Evolutionary conservation across 2,113 vertebrate genomes (phyloP).

Genomic region (Aspidoscelis tigris): DNA sequence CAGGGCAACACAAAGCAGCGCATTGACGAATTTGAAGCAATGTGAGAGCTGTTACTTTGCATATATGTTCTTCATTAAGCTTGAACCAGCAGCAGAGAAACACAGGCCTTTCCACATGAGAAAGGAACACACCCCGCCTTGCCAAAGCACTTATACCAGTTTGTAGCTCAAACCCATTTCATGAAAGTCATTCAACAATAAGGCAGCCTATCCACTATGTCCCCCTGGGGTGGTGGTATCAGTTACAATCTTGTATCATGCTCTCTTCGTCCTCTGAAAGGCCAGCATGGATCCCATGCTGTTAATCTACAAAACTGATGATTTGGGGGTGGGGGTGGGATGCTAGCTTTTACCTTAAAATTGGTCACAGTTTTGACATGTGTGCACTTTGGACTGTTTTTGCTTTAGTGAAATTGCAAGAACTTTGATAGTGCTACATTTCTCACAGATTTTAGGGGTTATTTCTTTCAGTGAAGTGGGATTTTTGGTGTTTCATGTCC

Average conservation of each 20-base stretch:
- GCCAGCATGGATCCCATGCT: conserved; percentile 63
- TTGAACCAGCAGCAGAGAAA: conserved; percentile 85
- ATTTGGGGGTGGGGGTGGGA: conserved; percentile 39
- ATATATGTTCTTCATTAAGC: conserved; percentile 79
- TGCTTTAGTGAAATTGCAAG: conserved; percentile 44
- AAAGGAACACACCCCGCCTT: conserved; percentile 82
- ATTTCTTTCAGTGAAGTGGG: conserved; percentile 7
- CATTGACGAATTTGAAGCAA: conserved; percentile 98
- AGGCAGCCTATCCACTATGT: conserved; percentile 68
- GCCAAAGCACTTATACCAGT: conserved; percentile 90
- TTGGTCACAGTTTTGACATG: conserved; percentile 36
- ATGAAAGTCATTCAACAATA: conserved; percentile 64
- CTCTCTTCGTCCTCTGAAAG: conserved; percentile 52
- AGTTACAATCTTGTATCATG: conserved; percentile 51
- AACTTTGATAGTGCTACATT: conserved; percentile 53
- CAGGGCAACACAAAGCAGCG: conserved; percentile 98
- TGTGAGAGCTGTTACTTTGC: conserved; percentile 87
- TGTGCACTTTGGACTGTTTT: conserved; percentile 36
- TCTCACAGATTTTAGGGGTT: background rate
- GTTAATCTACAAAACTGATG: conserved; percentile 62
- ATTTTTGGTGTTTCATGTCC: conserved; percentile 78
- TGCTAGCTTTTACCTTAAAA: conserved; percentile 38
- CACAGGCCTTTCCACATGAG: conserved; percentile 79
- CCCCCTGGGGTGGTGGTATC: conserved; percentile 53
- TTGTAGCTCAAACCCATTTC: conserved; percentile 72